A percentile compares a stretch with the other conserved stretches of the same genome.
phyloP scores from a whole-genome alignment of 2,888 invertebrate species.

The Diploptera punctata region DNA sequence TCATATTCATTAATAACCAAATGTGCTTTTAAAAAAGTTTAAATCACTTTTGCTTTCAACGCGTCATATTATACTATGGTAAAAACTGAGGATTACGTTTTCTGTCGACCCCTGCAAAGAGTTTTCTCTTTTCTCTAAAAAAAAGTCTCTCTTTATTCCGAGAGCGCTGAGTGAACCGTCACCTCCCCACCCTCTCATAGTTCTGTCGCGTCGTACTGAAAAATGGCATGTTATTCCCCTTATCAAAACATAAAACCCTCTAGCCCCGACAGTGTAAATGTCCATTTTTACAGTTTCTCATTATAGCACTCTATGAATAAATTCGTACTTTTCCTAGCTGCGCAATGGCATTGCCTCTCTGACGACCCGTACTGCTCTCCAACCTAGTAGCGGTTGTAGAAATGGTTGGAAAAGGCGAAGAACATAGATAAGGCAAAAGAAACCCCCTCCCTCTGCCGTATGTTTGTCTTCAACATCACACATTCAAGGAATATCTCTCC shows the following conservation, averaged over 20 bases:
- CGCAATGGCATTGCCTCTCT: background rate
- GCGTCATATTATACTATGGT: no score
- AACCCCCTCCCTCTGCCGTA: no score
- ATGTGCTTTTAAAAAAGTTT: no score
- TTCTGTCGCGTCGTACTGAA: conserved; percentile 31
- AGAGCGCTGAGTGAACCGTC: conserved; percentile 12
- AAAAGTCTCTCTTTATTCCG: background rate
- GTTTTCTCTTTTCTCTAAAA: conserved; percentile 7
- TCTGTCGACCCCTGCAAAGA: background rate
- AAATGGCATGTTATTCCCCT: conserved; percentile 50
- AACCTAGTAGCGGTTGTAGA: background rate
- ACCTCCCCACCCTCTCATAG: no score
- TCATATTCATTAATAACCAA: no score
- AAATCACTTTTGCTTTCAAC: no score
- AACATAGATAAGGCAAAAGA: background rate
- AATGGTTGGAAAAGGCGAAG: background rate
- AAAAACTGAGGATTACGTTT: conserved; percentile 16
- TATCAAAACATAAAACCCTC: conserved; percentile 58
- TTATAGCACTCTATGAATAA: conserved; percentile 62
- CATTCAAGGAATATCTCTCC: background rate
- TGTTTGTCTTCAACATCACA: background rate
- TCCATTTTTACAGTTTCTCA: conserved; percentile 63
- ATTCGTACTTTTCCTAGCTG: conserved; percentile 56
- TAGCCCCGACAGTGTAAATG: conserved; percentile 57
- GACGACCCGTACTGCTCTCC: background rate